Evolutionary conservation across 2,888 invertebrate species (phyloP).

Genomic region (Archaeoteleia sp.): DNA sequence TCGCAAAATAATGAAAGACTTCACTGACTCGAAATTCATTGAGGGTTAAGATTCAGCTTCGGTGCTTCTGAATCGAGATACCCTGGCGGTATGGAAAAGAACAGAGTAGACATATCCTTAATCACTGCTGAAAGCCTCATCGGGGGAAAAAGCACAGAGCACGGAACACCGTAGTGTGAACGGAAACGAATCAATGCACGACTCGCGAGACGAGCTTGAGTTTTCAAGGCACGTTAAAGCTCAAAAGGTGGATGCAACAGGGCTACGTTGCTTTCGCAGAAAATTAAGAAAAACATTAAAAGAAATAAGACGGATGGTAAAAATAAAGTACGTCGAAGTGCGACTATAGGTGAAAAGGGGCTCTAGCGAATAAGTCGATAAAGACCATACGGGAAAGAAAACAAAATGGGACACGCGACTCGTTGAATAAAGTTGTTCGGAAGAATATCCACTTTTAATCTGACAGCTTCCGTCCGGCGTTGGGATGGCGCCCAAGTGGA

Average conservation of each 20-base stretch:
- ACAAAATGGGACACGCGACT: background rate
- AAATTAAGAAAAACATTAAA: too few species aligned
- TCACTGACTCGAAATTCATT: too few species aligned
- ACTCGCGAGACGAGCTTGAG: conserved; percentile 25
- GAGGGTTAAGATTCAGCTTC: conserved; percentile 23
- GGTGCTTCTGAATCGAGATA: conserved; percentile 35
- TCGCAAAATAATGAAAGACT: too few species aligned
- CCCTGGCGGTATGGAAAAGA: conserved; percentile 35
- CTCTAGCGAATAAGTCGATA: too few species aligned
- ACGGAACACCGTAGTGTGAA: too few species aligned
- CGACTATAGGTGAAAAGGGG: too few species aligned
- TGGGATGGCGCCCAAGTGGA: conserved; percentile 58
- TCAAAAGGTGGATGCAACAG: conserved; percentile 28
- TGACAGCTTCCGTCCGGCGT: conserved; percentile 61
- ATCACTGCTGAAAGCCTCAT: conserved; percentile 41
- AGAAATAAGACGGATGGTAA: too few species aligned
- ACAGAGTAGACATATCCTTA: conserved; percentile 39
- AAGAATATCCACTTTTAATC: conserved; percentile 69
- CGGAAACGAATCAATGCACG: conserved; percentile 41
- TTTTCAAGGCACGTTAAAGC: conserved; percentile 19
- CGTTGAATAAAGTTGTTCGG: conserved; percentile 51
- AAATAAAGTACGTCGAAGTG: too few species aligned
- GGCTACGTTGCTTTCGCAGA: too few species aligned
- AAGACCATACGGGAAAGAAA: too few species aligned
- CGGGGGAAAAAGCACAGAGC: too few species aligned